Evolutionary conservation across 2,888 invertebrate species (phyloP).

Genomic region (Spilarctia lutea): DNA sequence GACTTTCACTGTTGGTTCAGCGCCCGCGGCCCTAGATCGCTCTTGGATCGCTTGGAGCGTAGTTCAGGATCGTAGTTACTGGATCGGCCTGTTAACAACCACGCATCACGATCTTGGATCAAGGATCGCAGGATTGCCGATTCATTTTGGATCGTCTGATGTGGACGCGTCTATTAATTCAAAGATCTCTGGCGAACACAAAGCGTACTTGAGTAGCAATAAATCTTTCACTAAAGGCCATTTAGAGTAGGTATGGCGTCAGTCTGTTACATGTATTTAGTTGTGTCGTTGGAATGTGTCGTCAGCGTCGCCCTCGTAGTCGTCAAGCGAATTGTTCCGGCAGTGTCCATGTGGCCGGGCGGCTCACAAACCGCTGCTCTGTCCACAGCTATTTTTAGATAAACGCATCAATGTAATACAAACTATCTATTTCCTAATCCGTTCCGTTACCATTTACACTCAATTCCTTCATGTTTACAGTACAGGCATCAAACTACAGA

Average conservation of each 20-base stretch:
- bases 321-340: background rate
- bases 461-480: background rate
- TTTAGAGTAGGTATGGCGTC: background rate
- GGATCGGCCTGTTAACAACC: no score
- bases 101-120: no score
- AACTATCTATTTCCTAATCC: background rate
- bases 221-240: background rate
- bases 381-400: constrained; percentile 7
- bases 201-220: background rate
- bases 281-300: constrained; percentile 2
- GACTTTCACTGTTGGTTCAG: no score
- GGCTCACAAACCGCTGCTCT: background rate
- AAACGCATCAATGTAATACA: background rate
- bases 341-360: background rate
- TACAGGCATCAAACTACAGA: background rate
- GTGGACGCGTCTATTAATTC: no score
- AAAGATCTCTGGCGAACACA: background rate
- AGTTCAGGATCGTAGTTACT: no score
- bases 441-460: background rate
- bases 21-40: no score
- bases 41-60: no score
- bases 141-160: no score
- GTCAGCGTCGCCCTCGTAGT: background rate
- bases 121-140: no score
- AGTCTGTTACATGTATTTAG: background rate